phyloP scores from a whole-genome alignment of 2,888 invertebrate genomes.

The Meloe dianella region DNA sequence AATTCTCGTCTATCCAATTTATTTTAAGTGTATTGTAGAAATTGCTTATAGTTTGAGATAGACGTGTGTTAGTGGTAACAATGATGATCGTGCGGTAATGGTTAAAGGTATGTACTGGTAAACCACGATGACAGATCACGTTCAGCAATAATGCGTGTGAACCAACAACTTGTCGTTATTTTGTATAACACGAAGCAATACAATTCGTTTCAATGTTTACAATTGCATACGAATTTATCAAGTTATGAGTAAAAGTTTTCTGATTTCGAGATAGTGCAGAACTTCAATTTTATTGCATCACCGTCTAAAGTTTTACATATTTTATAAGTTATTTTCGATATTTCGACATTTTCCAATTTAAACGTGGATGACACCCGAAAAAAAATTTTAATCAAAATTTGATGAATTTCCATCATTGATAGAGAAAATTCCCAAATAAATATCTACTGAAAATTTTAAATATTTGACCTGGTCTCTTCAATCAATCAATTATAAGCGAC shows the following conservation, averaged over 20 bases:
- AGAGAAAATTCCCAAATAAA: too few species aligned
- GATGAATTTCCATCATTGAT: too few species aligned
- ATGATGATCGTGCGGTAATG: not conserved
- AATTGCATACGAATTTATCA: not conserved
- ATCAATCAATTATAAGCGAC: not conserved
- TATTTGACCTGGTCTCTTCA: not conserved
- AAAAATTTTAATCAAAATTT: too few species aligned
- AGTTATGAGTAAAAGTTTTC: not conserved
- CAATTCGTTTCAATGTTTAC: not conserved
- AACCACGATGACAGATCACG: slow-evolving; percentile 22
- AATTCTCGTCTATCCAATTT: not conserved
- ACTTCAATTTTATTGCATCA: not conserved
- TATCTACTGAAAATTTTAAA: not conserved
- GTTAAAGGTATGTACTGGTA: not conserved
- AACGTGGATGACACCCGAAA: too few species aligned
- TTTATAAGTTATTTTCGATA: not conserved
- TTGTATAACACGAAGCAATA: not conserved
- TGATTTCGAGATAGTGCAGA: not conserved
- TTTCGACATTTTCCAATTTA: too few species aligned
- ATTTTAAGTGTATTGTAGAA: not conserved
- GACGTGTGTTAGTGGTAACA: not conserved
- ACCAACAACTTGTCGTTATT: slow-evolving; percentile 1
- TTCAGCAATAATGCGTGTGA: slow-evolving; percentile 20
- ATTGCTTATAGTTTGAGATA: not conserved
- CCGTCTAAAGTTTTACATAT: not conserved